A percentile compares a stretch with the other conserved stretches of the same genome.
phyloP scores from a whole-genome alignment of 2,888 invertebrate genomes.

The Macrophya annulata region DNA sequence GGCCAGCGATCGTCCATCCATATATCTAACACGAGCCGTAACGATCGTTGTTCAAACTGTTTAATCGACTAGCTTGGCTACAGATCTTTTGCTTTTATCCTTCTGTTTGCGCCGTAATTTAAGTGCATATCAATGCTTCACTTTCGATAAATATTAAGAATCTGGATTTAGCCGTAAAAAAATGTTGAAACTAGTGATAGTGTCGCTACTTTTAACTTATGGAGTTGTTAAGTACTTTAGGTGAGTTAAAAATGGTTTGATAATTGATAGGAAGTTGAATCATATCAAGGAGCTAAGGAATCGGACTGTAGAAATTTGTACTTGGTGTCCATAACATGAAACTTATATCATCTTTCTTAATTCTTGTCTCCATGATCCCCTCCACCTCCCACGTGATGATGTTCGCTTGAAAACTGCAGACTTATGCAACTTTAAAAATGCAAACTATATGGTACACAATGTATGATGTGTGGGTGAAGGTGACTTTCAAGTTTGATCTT shows the following conservation, averaged over 20 bases:
- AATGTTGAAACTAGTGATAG: constrained; percentile 66
- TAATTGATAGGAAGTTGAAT: not conserved
- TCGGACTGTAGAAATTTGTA: not conserved
- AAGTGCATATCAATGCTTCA: not conserved
- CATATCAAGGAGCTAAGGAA: not conserved
- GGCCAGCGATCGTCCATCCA: too few species aligned
- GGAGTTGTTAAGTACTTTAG: constrained; percentile 53
- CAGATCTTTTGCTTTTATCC: too few species aligned
- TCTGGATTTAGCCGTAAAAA: not conserved
- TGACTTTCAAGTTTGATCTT: constrained; percentile 19
- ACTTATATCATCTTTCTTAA: not conserved
- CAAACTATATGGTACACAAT: too few species aligned
- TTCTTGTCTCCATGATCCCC: too few species aligned
- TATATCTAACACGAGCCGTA: too few species aligned
- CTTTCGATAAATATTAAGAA: not conserved
- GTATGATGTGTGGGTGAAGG: not conserved
- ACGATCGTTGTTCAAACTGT: too few species aligned
- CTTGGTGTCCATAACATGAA: too few species aligned
- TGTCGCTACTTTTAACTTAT: constrained; percentile 57
- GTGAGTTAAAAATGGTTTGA: constrained; percentile 53
- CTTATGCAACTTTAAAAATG: too few species aligned
- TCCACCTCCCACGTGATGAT: too few species aligned
- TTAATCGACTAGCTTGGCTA: too few species aligned
- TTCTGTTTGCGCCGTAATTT: not conserved
- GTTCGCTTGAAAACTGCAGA: too few species aligned